A percentile compares a stretch with the other conserved stretches of the same genome.
These are phyloP conservation scores for Gambusia affinis DNA, from an alignment of 2,113 vertebrate species.

Conservation along the genomic window DNA sequence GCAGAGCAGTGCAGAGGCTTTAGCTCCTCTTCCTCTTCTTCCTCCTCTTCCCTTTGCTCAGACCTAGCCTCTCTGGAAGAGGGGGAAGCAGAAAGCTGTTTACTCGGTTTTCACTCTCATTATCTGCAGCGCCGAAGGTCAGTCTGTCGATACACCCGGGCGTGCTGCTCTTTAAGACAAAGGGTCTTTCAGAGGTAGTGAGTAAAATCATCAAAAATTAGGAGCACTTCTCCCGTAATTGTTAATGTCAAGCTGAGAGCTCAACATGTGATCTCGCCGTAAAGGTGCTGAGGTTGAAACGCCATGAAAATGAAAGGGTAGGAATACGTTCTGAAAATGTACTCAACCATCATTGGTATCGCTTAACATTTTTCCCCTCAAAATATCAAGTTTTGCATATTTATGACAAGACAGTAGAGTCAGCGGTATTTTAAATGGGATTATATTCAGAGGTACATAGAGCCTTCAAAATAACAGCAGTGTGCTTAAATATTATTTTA, in stretches of 20 bases:
- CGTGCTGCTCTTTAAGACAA: constrained; percentile 27
- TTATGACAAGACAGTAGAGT: constrained; percentile 14
- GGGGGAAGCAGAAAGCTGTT: constrained; percentile 41
- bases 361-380: constrained; percentile 5
- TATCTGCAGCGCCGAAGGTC: constrained; percentile 59
- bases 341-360: constrained; percentile 23
- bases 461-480: no score
- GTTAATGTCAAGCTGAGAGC: constrained; percentile 45
- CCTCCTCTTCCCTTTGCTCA: constrained; percentile 7
- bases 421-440: background rate
- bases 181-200: constrained; percentile 32
- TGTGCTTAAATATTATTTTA: no score
- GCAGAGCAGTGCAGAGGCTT: constrained; percentile 15
- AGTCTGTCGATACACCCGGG: constrained; percentile 39
- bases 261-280: constrained; percentile 24
- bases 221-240: constrained; percentile 33
- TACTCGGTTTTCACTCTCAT: constrained; percentile 61
- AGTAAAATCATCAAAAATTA: constrained; percentile 28
- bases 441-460: background rate
- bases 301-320: constrained; percentile 7
- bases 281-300: constrained; percentile 29
- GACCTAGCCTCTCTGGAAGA: constrained; percentile 25
- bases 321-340: constrained; percentile 54
- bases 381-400: constrained; percentile 65
- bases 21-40: constrained; percentile 15